Evolutionary conservation across 2,797 vertebrate species (phyloP), one percentile per base, ranked within the genome.

Genomic region (Halcyon chelicuti): DNA sequence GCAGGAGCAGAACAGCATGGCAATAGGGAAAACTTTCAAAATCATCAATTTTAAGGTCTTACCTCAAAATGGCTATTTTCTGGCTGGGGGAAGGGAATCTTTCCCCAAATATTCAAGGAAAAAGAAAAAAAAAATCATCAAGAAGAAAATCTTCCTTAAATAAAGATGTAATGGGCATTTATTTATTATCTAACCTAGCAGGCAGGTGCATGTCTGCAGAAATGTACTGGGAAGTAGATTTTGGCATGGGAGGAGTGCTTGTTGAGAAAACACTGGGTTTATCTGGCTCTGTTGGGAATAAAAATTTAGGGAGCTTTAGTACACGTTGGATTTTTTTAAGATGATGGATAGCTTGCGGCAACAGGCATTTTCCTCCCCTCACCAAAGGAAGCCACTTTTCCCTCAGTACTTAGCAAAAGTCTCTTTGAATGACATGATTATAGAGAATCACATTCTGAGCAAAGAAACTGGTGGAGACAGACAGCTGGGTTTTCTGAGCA

Each of bases 11-110:
- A 97, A 95, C 96, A 97, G 96, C 94, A 85, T 96, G 95, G 96
- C 78, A 96, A 91, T 87, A 86, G 76, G 84, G 89, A 91, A 96
- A 97, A 94, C 81, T 95, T 97, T 96, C 93, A 94, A 97, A 98
- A 96, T 97, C 91, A 96, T 97, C 95, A 88, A 54, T 97, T 96
- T 94, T 91, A 97, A 97, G 77, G 66, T 80, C 93, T 88, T 97
- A 78, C 81, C 79, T 98, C 78, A 52, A 96, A 97, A 93, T 70
- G 44, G 80, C 80, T 92, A 55, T 94, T 96, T 95, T 71, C 78
- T 86, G 71, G 84, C 91, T 77, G 71, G 62, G 75, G 84, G 73
- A 87, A 46, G 78, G 35, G 47, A 57, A 21, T 76, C 49, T 95
- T 82, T 61, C 39, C n/a, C 44, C 44, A 66, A 9, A 52, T 17